Evolutionary conservation across 2,113 vertebrate species (phyloP), one percentile per base, ranked within the genome.

Genomic region (Rhinolophus ferrumequinum): DNA sequence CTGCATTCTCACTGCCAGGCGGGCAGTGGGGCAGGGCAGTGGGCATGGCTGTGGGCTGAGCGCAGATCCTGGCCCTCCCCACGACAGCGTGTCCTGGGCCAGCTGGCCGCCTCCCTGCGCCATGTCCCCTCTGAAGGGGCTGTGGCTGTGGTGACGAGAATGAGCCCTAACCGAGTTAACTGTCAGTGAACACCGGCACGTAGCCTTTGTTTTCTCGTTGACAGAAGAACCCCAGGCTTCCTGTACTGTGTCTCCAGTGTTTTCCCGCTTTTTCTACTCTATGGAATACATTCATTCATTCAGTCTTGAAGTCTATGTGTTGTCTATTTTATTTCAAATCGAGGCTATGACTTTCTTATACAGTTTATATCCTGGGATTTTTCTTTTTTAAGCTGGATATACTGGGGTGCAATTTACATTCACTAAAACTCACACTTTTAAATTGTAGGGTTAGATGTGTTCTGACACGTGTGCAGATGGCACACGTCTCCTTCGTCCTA

Each of bases 221-320:
- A 13, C 38, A 33, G 93, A 41, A 24, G 60, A 44, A 1, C 44
- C 5, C 0, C 62, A 0, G 2, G 2, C 82, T 77, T 0, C 8
- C 3, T 21, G 22, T 8, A 12, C 6, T 26, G 28, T 8, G 4
- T 54, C n/a, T 58, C 8, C 8, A 6, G 64, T 11, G 44, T 18
- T 41, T 21, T 44, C 38, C n/a, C 38, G 22, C 64, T 22, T 38
- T 6, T 41, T 50, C 73, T 8, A 44, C 19, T 72, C 4, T 50
- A 24, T 47, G 47, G 67, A 81, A 12, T 10, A 13, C 11, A 14
- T 58, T 38, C 84, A 15, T 75, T 50, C 75, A 15, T 80, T 64
- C 66, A 50, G 56, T 69, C 80, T 60, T 81, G 35, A 66, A 64
- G 21, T 73, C 66, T n/a, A 0, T 13, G 1, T 58, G 12, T 72